A percentile compares a stretch with the other conserved stretches of the same genome.
Evolutionary conservation across 2,113 vertebrate genomes (phyloP).

Genomic region (Phalacrocorax pelagicus): DNA sequence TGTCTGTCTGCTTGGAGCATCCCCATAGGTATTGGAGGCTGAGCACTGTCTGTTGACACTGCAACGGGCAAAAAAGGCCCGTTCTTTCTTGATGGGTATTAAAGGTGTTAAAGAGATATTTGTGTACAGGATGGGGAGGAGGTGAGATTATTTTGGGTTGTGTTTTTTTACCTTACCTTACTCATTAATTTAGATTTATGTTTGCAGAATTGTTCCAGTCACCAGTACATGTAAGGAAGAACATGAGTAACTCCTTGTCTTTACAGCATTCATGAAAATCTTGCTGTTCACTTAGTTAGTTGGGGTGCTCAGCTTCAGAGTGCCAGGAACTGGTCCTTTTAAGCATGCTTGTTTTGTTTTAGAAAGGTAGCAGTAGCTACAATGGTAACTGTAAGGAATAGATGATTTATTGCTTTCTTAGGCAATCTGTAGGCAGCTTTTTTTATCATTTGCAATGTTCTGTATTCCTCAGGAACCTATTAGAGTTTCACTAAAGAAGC

Average conservation of each 20-base stretch:
- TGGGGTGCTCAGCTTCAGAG: neutral
- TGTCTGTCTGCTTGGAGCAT: neutral
- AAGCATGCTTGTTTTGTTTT: neutral
- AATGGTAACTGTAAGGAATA: neutral
- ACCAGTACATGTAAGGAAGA: neutral
- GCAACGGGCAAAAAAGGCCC: neutral
- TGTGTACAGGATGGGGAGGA: rapidly evolving
- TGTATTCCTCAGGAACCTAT: neutral
- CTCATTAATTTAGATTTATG: neutral
- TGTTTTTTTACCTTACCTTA: neutral
- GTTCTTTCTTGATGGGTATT: neutral
- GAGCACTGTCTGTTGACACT: neutral
- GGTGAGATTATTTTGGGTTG: neutral
- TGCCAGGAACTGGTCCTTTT: neutral
- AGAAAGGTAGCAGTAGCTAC: neutral
- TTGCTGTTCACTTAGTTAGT: neutral
- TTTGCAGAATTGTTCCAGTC: neutral
- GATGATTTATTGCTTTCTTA: neutral
- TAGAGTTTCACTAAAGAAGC: neutral
- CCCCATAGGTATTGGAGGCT: neutral
- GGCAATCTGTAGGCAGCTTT: neutral
- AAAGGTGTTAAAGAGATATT: neutral
- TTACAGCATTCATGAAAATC: neutral
- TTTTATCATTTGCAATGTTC: neutral
- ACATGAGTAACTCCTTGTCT: neutral